Evolutionary conservation across 2,797 vertebrate species (phyloP).

Genomic region (Cossypha dichroa): DNA sequence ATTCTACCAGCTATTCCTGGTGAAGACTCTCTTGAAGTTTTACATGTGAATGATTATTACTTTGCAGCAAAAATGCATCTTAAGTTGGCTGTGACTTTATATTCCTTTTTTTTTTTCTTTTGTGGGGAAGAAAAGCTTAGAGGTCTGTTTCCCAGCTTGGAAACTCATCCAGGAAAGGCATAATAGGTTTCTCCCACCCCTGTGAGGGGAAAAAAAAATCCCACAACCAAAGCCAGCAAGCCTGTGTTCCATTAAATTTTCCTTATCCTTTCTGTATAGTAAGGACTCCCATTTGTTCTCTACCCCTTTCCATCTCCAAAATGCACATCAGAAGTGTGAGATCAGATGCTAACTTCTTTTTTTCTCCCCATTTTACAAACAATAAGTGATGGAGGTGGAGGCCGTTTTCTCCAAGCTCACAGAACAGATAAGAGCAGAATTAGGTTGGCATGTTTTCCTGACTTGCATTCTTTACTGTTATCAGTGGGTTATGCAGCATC

Average conservation of each 20-base stretch:
- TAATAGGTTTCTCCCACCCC: not conserved
- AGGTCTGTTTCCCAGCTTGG: not conserved
- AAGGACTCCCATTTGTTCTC: not conserved
- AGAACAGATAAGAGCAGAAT: not conserved
- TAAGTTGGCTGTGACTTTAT: not conserved
- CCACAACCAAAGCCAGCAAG: not conserved
- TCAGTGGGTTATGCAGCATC: not conserved
- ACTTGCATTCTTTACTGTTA: not conserved
- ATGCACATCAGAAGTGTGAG: not conserved
- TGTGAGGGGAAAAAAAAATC: not conserved
- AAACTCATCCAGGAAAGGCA: not conserved
- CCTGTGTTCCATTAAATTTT: not conserved
- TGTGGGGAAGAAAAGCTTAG: not conserved
- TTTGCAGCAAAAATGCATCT: not conserved
- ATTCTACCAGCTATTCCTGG: not conserved
- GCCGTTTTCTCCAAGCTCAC: not conserved
- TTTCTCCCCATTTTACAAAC: not conserved
- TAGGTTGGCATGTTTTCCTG: accelerated
- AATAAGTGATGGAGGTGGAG: not conserved
- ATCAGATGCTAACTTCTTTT: not conserved
- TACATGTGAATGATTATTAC: not conserved
- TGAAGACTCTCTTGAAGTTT: not conserved
- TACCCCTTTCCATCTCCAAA: not conserved
- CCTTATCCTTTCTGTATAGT: not conserved
- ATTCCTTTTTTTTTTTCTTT: not conserved